phyloP scores from a whole-genome alignment of 2,797 vertebrate species.

The Propithecus perrieri region DNA sequence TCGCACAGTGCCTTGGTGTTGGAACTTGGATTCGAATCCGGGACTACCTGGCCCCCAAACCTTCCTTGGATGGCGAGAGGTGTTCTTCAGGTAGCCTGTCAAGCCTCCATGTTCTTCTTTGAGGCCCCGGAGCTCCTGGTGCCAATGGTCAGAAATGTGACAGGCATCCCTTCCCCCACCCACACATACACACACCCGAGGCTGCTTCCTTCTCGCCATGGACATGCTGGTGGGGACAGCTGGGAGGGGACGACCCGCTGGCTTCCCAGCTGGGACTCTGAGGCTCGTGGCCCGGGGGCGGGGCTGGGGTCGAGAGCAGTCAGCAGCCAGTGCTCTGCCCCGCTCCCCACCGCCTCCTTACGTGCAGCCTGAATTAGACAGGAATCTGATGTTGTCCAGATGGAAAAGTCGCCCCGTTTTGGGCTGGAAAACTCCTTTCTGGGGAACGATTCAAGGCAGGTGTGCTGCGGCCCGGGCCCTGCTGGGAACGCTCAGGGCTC shows the following conservation, averaged over 20 bases:
- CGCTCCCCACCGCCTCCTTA: conserved; percentile 60
- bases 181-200: not conserved
- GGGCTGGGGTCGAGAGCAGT: not conserved
- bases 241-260: not conserved
- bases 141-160: not conserved
- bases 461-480: conserved; percentile 45
- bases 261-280: not conserved
- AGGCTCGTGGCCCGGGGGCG: not conserved
- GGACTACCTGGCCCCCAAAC: not conserved
- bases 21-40: not conserved
- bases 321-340: not conserved
- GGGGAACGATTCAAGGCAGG: conserved; percentile 80
- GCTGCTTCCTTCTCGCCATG: accelerated
- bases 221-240: accelerated
- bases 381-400: conserved; percentile 85
- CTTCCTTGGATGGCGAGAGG: not conserved
- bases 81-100: not conserved
- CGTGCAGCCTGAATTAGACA: conserved; percentile 79
- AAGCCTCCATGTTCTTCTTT: not conserved
- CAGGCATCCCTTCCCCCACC: accelerated
- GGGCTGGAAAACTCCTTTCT: conserved; percentile 82
- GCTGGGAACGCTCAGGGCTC: not conserved
- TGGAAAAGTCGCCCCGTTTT: conserved; percentile 84
- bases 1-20: not conserved
- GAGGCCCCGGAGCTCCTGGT: not conserved